These are phyloP conservation scores for Leptatherina wallacei DNA, from an alignment of 2,797 vertebrate genomes.

Conservation along the genomic window DNA sequence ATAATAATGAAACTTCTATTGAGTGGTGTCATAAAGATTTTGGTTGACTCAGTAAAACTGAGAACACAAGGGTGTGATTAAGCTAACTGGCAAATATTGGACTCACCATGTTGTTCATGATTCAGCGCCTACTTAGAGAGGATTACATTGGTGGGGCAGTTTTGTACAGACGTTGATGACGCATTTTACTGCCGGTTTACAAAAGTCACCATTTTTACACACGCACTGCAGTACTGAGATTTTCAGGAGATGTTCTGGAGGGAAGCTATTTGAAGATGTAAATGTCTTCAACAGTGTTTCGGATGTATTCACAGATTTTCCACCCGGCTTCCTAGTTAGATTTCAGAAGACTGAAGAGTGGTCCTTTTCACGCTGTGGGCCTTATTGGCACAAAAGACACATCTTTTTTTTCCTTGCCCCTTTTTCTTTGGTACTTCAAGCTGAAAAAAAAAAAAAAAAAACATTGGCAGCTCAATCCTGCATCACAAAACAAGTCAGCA, in stretches of 20 bases:
- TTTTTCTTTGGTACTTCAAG: neutral
- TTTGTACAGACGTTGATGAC: constrained; percentile 32
- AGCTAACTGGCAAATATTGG: neutral
- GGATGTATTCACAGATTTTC: neutral
- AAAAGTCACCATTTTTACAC: neutral
- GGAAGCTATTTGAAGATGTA: neutral
- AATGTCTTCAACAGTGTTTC: neutral
- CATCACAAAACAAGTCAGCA: neutral
- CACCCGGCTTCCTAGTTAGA: neutral
- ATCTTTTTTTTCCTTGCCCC: neutral
- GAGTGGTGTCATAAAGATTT: constrained; percentile 19
- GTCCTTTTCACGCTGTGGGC: neutral
- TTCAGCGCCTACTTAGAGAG: constrained; percentile 19
- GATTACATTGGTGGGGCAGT: constrained; percentile 42
- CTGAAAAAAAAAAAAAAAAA: neutral
- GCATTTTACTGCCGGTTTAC: constrained; percentile 26
- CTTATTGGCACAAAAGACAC: neutral
- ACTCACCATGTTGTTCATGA: constrained; percentile 13
- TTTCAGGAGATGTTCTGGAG: neutral
- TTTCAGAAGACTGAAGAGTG: no score
- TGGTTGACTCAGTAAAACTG: neutral
- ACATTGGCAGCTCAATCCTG: neutral
- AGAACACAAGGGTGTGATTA: constrained; percentile 1
- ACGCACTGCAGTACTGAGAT: neutral
- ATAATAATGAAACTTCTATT: constrained; percentile 11